Evolutionary conservation across 2,888 invertebrate genomes (phyloP), one percentile per base, ranked within the genome.

Genomic region (Thumatha senex): DNA sequence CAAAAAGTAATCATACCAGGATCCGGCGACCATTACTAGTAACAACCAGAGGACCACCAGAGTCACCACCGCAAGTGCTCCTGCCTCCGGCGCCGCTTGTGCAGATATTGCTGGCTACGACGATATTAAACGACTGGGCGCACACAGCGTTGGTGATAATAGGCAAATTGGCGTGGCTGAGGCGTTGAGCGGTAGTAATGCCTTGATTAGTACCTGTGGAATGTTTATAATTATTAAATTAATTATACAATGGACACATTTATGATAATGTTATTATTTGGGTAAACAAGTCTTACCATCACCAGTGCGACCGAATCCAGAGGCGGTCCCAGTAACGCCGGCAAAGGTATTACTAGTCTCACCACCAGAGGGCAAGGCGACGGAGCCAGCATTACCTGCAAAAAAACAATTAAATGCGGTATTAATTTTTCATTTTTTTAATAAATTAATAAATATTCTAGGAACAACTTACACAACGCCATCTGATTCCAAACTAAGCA

Each of bases 241-340:
- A 30, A 12, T 36, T 30, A 30, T 7, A 3, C 5, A 14, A 29
- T 13, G 12, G 13, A n/a, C 31, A 15, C 0, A 15, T 15, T 14
- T 31, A 31, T n/a, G 14, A n/a, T 10, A 8, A 5, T 14, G n/a
- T 11, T 15, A 8, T 5, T 30, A 24, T 24, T 5, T 24, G 5
- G 5, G 5, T 24, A 24, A 24, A 24, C 18, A 24, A 29, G 24
- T 29, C 61, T 66, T 63, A 78, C 80, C 41, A n/a, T 73, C 71
- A 15, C 52, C 40, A 13, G 67, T 74, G 5, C 57, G 46, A 34
- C 86, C 86, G 38, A 74, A 86, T 29, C 86, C 86, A n/a, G 84
- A 80, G 30, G 84, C 85, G 34, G 68, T 48, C 33, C 75, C 84
- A 0, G 12, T 51, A 2, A 35, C 13, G 13, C 78, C 79, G n/a